Base-by-base conservation (phyloP, 1,140 invertebrate genomes). In the Papilio glaucus region DNA sequence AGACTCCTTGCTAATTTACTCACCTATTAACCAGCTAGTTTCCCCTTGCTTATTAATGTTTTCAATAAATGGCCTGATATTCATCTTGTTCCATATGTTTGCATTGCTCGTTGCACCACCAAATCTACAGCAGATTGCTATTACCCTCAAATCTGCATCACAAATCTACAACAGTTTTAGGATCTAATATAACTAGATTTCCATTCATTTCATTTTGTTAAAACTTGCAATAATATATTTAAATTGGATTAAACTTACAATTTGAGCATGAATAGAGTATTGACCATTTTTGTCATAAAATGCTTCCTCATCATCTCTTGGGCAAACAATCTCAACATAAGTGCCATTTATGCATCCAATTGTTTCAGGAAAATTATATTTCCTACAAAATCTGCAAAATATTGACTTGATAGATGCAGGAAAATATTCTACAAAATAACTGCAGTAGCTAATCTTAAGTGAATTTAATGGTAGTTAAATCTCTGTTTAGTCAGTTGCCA, bases 231-330 rank as follows among this genome's bases (percentile, higher is more conserved):
- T n/a, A n/a, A n/a, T n/a, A n/a, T n/a, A n/a, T n/a, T n/a, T n/a
- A n/a, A n/a, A 2, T 33, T 33, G 29, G 2, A 2, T 33, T 33
- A 33, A 33, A 73, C 79, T 85, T 80, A 84, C 82, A 73, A 84
- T 76, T 79, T 86, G 84, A 68, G 84, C 84, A 86, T 86, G 74
- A 26, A 86, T 83, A 4, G 84, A 84, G 65, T 84, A 86, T 76
- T 78, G 78, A 24, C 84, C 80, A 77, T 79, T 84, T 29, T 71
- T 83, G 45, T 86, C 77, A 82, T 83, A 86, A 38, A 86, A 86
- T 42, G 84, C 82, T 63, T 86, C 82, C 76, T 85, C 82, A 72
- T 86, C 84, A 77, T 86, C 81, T 72, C 81, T 80, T 15, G 82
- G 84, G 38, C 81, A 86, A 18, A 84, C 77, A 72, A 86, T 86